phyloP scores from a whole-genome alignment of 2,113 vertebrate species.

The Verasper variegatus region DNA sequence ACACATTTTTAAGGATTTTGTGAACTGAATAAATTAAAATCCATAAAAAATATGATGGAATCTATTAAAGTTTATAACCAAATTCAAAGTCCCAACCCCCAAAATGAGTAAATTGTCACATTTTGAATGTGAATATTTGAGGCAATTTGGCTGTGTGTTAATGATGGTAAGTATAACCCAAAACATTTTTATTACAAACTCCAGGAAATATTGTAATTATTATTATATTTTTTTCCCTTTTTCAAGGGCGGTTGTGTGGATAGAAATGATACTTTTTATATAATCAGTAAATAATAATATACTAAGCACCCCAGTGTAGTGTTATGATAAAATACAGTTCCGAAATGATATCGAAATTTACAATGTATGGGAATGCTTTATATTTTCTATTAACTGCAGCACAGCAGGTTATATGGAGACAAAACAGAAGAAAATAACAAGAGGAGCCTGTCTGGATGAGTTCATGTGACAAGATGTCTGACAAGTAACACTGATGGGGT shows the following conservation, averaged over 20 bases:
- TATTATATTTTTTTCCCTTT: too few relatives aligned
- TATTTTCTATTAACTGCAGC: background rate
- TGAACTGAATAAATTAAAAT: background rate
- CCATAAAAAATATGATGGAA: background rate
- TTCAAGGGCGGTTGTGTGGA: too few relatives aligned
- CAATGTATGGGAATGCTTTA: background rate
- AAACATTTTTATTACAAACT: too few relatives aligned
- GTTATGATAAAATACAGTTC: background rate
- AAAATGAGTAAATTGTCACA: too few relatives aligned
- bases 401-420: constrained; percentile 22
- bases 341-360: too few relatives aligned
- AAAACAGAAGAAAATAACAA: constrained; percentile 44
- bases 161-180: too few relatives aligned
- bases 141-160: too few relatives aligned
- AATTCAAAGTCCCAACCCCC: too few relatives aligned
- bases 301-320: background rate
- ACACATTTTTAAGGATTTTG: too few relatives aligned
- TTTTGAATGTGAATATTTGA: too few relatives aligned
- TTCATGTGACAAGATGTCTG: constrained; percentile 74
- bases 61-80: background rate
- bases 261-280: background rate
- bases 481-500: constrained; percentile 75
- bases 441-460: constrained; percentile 66
- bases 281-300: background rate
- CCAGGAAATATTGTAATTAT: too few relatives aligned